Percentiles rank a stretch among this genome's conserved stretches.
These are phyloP conservation scores for Apogon hyalosoma DNA, from an alignment of 2,797 vertebrate genomes.

Conservation along the genomic window DNA sequence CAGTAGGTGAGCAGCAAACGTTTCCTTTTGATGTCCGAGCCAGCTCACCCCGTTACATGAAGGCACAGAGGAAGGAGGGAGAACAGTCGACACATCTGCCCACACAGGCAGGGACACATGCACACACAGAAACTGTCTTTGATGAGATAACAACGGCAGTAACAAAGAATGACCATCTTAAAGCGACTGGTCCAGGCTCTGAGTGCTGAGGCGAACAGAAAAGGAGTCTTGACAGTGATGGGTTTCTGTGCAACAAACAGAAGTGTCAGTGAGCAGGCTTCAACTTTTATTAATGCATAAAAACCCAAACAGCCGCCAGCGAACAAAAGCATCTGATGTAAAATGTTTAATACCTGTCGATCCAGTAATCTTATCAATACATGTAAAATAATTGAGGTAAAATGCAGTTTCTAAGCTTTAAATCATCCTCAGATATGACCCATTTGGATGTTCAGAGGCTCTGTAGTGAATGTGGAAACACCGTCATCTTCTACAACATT, in stretches of 20 bases:
- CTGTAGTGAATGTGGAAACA: too few relatives aligned
- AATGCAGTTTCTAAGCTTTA: too few relatives aligned
- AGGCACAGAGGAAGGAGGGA: conserved; percentile 77
- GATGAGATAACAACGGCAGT: conserved; percentile 7
- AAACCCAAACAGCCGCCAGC: not conserved
- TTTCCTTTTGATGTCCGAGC: conserved; percentile 24
- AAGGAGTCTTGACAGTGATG: conserved; percentile 39
- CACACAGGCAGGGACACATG: conserved; percentile 2
- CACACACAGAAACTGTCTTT: not conserved
- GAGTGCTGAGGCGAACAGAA: conserved; percentile 12
- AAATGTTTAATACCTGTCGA: too few relatives aligned
- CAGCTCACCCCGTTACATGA: conserved; percentile 60
- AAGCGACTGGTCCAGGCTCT: conserved; percentile 32
- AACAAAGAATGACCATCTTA: conserved; percentile 18
- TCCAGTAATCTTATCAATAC: too few relatives aligned
- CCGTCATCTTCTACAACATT: too few relatives aligned
- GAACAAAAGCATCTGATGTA: too few relatives aligned
- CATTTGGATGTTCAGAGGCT: too few relatives aligned
- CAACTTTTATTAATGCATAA: not conserved
- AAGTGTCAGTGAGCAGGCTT: conserved; percentile 10
- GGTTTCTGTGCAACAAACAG: conserved; percentile 50
- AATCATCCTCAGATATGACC: too few relatives aligned
- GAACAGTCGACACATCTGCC: conserved; percentile 24
- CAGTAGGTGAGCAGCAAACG: conserved; percentile 46
- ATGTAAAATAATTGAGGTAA: too few relatives aligned